Evolutionary conservation across 2,797 vertebrate genomes (phyloP).

Genomic region (Argentina silus): DNA sequence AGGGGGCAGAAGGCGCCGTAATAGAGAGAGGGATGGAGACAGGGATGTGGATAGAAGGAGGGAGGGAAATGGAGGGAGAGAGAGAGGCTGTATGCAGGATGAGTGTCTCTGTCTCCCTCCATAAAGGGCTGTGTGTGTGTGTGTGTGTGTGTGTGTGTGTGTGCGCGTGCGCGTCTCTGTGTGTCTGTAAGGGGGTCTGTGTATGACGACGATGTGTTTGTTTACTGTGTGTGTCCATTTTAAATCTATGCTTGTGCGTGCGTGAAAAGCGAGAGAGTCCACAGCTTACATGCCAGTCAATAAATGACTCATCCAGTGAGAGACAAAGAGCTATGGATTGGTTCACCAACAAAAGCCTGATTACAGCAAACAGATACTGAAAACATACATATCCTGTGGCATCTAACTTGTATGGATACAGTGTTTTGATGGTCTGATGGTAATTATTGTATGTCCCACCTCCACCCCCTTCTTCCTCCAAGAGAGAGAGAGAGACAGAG

Average conservation of each 20-base stretch:
- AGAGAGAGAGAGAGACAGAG: neutral
- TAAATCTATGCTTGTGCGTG: constrained; percentile 25
- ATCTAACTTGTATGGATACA: constrained; percentile 1
- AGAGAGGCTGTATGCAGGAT: constrained; percentile 15
- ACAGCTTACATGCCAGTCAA: constrained; percentile 36
- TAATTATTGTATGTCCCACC: neutral
- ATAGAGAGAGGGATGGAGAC: constrained; percentile 2
- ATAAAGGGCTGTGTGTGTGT: constrained; percentile 37
- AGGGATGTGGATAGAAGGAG: constrained; percentile 17
- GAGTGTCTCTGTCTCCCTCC: constrained; percentile 34
- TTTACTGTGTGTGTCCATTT: constrained; percentile 19
- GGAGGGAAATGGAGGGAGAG: constrained; percentile 25
- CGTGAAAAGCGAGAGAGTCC: constrained; percentile 8
- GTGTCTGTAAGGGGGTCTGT: constrained; percentile 16
- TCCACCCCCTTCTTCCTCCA: neutral
- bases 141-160: constrained; percentile 28
- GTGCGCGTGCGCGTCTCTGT: constrained; percentile 32
- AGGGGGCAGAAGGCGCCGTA: neutral
- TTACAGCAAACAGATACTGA: neutral
- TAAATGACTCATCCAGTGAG: constrained; percentile 53
- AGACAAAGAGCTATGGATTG: constrained; percentile 16
- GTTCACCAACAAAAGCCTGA: neutral
- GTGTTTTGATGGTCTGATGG: neutral
- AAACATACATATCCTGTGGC: neutral
- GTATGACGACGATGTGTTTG: constrained; percentile 3